These are phyloP conservation scores for Lepus oiostolus DNA, from an alignment of 2,797 vertebrate species.

Conservation along the genomic window DNA sequence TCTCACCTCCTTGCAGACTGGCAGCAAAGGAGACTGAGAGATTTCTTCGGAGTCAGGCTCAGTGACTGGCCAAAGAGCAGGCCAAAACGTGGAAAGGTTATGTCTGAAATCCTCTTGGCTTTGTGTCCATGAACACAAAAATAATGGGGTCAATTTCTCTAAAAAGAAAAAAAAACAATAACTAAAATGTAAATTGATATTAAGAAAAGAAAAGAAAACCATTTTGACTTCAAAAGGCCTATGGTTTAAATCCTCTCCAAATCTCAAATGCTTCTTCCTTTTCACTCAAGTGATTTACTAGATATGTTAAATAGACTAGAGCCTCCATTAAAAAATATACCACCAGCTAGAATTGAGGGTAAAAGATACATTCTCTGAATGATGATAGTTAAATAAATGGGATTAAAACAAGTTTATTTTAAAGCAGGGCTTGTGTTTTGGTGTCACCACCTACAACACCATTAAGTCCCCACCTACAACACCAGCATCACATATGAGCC, in stretches of 20 bases:
- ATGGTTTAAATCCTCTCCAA: background rate
- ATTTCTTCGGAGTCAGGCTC: background rate
- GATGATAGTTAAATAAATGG: too few relatives aligned
- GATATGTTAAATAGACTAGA: conserved; percentile 23
- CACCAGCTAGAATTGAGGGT: background rate
- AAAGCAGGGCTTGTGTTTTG: too few relatives aligned
- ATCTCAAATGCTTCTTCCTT: conserved; percentile 45
- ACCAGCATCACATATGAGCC: too few relatives aligned
- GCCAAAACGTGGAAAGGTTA: background rate
- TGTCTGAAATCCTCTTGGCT: background rate
- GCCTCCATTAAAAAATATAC: background rate
- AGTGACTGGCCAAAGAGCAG: background rate
- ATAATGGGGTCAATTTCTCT: background rate
- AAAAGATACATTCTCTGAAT: background rate
- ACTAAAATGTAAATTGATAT: conserved; percentile 42
- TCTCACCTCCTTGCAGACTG: background rate
- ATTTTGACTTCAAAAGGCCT: conserved; percentile 25
- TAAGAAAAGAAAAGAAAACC: conserved; percentile 24
- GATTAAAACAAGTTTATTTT: too few relatives aligned
- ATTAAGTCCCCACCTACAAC: too few relatives aligned
- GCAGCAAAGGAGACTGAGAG: background rate
- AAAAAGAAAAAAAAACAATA: background rate
- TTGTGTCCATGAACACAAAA: background rate
- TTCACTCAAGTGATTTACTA: background rate
- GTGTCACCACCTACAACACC: too few relatives aligned